These are phyloP conservation scores for Lepidurus apus DNA, from an alignment of 1,140 invertebrate genomes.

Conservation along the genomic window DNA sequence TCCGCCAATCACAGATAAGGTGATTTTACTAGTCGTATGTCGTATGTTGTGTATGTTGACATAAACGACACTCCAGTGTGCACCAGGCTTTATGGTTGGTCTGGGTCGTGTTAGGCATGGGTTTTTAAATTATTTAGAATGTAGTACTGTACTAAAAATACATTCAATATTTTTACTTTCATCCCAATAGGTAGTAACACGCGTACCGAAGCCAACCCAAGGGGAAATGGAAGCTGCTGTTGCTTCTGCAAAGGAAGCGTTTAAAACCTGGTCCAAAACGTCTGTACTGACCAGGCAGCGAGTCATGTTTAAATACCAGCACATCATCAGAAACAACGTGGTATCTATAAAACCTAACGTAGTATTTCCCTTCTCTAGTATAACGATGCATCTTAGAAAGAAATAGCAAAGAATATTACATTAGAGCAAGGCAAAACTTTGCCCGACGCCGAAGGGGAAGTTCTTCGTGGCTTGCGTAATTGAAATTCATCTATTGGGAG, in stretches of 20 bases:
- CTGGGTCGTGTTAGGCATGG: not conserved
- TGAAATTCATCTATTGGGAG: conserved; percentile 38
- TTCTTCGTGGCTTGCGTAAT: conserved; percentile 90
- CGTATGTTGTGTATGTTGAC: too few relatives aligned
- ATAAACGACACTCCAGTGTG: too few relatives aligned
- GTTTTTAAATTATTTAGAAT: not conserved
- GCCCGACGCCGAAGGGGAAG: conserved; percentile 96
- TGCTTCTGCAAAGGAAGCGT: conserved; percentile 76
- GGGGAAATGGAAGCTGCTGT: conserved; percentile 90
- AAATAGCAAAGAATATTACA: conserved; percentile 87
- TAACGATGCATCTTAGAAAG: conserved; percentile 53
- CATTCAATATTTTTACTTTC: too few relatives aligned
- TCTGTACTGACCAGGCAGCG: conserved; percentile 91
- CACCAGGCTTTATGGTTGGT: too few relatives aligned
- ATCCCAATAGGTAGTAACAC: conserved; percentile 55
- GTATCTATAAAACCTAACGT: conserved; percentile 43
- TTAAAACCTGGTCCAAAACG: conserved; percentile 78
- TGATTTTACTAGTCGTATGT: too few relatives aligned
- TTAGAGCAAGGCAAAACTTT: conserved; percentile 96
- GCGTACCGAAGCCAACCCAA: conserved; percentile 85
- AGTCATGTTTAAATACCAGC: conserved; percentile 87
- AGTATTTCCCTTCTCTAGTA: not conserved
- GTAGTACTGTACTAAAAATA: too few relatives aligned
- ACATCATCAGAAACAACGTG: conserved; percentile 69
- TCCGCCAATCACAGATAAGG: too few relatives aligned